phyloP scores from a whole-genome alignment of 2,113 vertebrate genomes.

The Xyliphius kryptos region DNA sequence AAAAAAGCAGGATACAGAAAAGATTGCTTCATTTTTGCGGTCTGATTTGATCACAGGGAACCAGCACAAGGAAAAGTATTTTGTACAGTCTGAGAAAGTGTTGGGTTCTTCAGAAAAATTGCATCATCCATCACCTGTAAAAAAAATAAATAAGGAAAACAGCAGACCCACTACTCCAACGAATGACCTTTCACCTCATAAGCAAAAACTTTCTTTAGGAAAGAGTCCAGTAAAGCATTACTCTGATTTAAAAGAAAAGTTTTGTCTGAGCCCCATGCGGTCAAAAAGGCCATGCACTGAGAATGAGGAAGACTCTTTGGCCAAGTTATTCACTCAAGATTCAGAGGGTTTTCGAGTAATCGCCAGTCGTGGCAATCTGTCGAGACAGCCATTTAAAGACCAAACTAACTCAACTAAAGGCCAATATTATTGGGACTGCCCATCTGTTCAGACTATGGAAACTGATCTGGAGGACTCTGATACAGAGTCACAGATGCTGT shows the following conservation, averaged over 20 bases:
- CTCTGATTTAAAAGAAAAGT: background rate
- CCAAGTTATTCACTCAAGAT: conserved; percentile 64
- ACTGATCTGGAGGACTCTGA: conserved; percentile 45
- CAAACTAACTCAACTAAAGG: conserved; percentile 29
- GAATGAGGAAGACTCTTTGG: conserved; percentile 44
- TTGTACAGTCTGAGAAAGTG: background rate
- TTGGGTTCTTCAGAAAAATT: background rate
- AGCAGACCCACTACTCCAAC: background rate
- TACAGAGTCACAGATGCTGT: conserved; percentile 50
- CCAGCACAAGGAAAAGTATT: background rate
- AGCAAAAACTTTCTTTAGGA: background rate
- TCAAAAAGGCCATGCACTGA: background rate
- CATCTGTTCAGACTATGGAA: conserved; percentile 22
- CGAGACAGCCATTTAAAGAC: conserved; percentile 53
- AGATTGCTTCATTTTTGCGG: background rate
- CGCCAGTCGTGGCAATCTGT: conserved; percentile 46
- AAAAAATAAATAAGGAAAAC: conserved; percentile 33
- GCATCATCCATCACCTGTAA: conserved; percentile 3
- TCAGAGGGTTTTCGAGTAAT: conserved; percentile 65
- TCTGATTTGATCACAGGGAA: background rate
- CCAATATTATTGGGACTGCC: background rate
- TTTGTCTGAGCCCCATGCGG: conserved; percentile 26
- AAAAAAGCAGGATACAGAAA: background rate
- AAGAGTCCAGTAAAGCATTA: conserved; percentile 16
- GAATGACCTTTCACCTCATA: conserved; percentile 16